Percentiles rank a stretch among this genome's conserved stretches.
Conservation (phyloP, 2,888 invertebrate genomes). For the Leistus spinibarbis region DNA sequence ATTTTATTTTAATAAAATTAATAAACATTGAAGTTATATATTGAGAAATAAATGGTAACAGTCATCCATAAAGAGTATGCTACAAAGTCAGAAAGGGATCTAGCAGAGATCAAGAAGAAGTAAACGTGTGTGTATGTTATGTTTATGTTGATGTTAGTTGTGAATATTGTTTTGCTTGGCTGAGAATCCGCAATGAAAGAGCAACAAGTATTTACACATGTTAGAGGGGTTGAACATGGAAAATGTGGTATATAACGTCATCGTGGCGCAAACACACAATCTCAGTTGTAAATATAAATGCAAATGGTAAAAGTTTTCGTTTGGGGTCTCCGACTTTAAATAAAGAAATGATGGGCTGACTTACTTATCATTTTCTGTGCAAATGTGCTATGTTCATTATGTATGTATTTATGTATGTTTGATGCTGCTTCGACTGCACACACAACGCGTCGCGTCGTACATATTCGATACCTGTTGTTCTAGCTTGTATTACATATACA, state of each 20-base stretch:
- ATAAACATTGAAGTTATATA: no score
- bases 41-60: no score
- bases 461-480: constrained; percentile 6
- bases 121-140: constrained; percentile 17
- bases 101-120: not conserved
- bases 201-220: constrained; percentile 17
- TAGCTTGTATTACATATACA: not conserved
- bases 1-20: no score
- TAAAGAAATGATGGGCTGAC: constrained; percentile 24
- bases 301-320: constrained; percentile 38
- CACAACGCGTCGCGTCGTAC: constrained; percentile 16
- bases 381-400: not conserved
- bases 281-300: constrained; percentile 40
- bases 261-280: constrained; percentile 21
- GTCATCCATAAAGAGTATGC: no score
- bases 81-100: not conserved
- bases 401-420: not conserved
- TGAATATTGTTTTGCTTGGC: constrained; percentile 21
- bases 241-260: constrained; percentile 6
- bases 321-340: constrained; percentile 32
- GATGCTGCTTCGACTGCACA: not conserved
- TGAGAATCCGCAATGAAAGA: constrained; percentile 11
- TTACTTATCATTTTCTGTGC: not conserved
- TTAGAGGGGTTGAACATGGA: not conserved
- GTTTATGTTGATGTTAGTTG: constrained; percentile 25